Evolutionary conservation across 2,888 invertebrate species (phyloP).

Genomic region (Stictocephala bisonia): DNA sequence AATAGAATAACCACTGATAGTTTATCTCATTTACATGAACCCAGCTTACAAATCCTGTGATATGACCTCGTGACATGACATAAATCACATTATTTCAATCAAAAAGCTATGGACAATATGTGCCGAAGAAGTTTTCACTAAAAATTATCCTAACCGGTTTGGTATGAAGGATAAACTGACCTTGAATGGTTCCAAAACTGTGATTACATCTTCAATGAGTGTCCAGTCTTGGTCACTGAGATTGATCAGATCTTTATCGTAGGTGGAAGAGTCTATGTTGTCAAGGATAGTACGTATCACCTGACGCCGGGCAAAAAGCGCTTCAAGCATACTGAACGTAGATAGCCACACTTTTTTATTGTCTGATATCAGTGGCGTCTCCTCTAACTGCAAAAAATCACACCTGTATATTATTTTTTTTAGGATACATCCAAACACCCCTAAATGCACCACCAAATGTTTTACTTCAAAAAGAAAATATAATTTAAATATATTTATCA

Average conservation of each 20-base stretch:
- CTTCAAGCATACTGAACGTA: constrained; percentile 66
- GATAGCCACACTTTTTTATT: constrained; percentile 65
- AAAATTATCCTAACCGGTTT: no score
- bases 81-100: no score
- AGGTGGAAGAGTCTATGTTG: constrained; percentile 60
- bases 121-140: no score
- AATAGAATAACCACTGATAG: no score
- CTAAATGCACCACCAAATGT: no score
- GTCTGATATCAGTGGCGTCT: constrained; percentile 54
- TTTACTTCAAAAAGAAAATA: no score
- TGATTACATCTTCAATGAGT: constrained; percentile 65
- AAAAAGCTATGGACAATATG: no score
- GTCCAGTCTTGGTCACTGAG: constrained; percentile 65
- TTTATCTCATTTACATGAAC: no score
- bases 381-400: constrained; percentile 54
- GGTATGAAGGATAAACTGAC: constrained; percentile 53
- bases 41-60: no score
- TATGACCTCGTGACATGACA: no score
- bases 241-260: constrained; percentile 62
- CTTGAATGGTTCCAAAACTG: constrained; percentile 66
- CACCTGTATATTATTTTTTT: background rate
- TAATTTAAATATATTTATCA: no score
- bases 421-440: no score
- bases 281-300: constrained; percentile 63
- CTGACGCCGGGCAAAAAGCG: constrained; percentile 63